These are phyloP conservation scores for Sarcophaga peregrina DNA, from an alignment of 1,140 invertebrate genomes.

Conservation along the genomic window DNA sequence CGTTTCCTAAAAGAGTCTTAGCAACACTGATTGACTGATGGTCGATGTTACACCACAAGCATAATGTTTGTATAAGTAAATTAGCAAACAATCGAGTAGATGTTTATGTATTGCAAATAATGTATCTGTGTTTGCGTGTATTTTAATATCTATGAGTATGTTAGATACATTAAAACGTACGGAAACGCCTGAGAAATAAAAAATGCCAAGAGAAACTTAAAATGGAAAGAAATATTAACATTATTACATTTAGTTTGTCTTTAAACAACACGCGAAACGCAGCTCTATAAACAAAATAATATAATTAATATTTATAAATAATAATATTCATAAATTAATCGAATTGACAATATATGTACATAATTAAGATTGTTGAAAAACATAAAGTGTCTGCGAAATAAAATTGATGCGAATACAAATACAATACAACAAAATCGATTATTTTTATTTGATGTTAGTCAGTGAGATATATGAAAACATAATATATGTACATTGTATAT, in stretches of 20 bases:
- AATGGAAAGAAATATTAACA: constrained; percentile 1
- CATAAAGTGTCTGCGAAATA: background rate
- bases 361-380: background rate
- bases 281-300: constrained; percentile 7
- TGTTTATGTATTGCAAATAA: background rate
- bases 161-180: background rate
- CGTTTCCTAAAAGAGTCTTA: too few species aligned
- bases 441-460: too few species aligned
- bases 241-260: constrained; percentile 3
- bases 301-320: background rate
- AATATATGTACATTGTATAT: too few species aligned
- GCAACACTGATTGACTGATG: too few species aligned
- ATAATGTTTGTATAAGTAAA: too few species aligned
- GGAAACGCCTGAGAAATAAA: constrained; percentile 19
- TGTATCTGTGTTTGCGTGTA: background rate
- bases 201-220: constrained; percentile 3
- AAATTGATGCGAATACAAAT: background rate
- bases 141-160: background rate
- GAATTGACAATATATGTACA: background rate
- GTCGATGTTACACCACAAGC: too few species aligned
- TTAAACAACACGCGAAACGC: constrained; percentile 6
- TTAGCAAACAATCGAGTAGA: too few species aligned
- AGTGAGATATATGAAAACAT: too few species aligned
- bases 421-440: too few species aligned
- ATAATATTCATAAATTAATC: background rate